These are phyloP conservation scores for Periparus ater DNA, from an alignment of 2,797 vertebrate genomes.

Conservation along the genomic window DNA sequence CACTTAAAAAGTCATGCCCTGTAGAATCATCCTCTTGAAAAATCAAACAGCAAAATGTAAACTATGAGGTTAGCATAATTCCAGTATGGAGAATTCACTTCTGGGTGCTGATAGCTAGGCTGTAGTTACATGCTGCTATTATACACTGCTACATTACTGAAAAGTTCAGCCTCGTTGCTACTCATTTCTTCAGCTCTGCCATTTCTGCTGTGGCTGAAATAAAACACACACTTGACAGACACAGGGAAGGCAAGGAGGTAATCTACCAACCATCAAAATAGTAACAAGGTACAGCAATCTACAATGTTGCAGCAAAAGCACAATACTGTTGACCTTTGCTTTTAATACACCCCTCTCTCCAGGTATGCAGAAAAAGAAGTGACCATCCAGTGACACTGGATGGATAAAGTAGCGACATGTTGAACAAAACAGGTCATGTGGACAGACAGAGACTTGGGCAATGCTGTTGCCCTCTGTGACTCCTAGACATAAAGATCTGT, in stretches of 20 bases:
- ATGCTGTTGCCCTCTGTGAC: neutral
- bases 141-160: neutral
- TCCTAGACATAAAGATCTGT: neutral
- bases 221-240: neutral
- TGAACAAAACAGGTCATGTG: neutral
- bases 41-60: neutral
- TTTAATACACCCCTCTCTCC: neutral
- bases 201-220: neutral
- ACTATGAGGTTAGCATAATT: neutral
- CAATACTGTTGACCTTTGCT: neutral
- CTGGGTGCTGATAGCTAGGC: neutral
- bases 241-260: neutral
- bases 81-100: neutral
- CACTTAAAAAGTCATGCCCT: neutral
- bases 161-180: neutral
- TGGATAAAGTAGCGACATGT: neutral
- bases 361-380: neutral
- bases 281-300: neutral
- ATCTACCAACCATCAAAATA: neutral
- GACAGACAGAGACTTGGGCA: neutral
- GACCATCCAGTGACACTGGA: neutral
- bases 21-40: conserved; percentile 6
- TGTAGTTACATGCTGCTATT: neutral
- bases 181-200: neutral
- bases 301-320: neutral